Percentiles rank a stretch among this genome's conserved stretches.
phyloP scores from a whole-genome alignment of 2,888 invertebrate species.

The Campoplex capitator region DNA sequence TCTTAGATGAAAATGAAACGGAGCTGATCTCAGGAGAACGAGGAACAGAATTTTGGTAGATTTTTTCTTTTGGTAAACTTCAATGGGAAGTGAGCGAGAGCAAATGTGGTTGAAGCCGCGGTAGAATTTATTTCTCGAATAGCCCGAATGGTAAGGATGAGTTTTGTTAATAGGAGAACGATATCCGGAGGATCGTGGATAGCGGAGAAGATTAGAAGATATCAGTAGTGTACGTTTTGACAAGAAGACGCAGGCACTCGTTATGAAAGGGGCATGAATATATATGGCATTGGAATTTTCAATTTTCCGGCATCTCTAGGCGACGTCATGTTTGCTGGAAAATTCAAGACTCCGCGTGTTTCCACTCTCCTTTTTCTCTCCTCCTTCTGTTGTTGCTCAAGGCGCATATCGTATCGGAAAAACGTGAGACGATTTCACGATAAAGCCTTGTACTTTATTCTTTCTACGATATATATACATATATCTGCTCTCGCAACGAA shows the following conservation, averaged over 20 bases:
- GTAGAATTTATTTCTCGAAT: neutral
- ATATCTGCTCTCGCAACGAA: neutral
- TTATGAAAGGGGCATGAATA: neutral
- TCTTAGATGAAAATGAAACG: too few relatives aligned
- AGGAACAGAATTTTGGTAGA: too few relatives aligned
- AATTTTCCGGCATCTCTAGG: constrained; percentile 36
- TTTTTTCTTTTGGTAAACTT: neutral
- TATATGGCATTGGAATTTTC: constrained; percentile 50
- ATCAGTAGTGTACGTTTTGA: constrained; percentile 11
- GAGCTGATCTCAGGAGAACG: too few relatives aligned
- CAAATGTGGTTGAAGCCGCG: neutral
- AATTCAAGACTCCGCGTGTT: constrained; percentile 51
- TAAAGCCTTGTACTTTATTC: constrained; percentile 48
- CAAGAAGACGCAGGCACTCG: neutral
- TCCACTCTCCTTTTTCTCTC: neutral
- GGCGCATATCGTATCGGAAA: constrained; percentile 75
- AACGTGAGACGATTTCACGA: constrained; percentile 76
- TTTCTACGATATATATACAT: constrained; percentile 2
- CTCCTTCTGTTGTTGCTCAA: constrained; percentile 66
- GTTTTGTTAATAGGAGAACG: neutral
- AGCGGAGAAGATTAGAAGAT: neutral
- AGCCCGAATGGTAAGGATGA: neutral
- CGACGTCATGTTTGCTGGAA: constrained; percentile 38
- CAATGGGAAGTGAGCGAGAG: neutral
- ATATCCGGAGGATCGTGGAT: neutral